These are phyloP conservation scores for Epizoanthus fatuus DNA, from an alignment of 92 coral and sea anemone genomes.

Conservation along the genomic window DNA sequence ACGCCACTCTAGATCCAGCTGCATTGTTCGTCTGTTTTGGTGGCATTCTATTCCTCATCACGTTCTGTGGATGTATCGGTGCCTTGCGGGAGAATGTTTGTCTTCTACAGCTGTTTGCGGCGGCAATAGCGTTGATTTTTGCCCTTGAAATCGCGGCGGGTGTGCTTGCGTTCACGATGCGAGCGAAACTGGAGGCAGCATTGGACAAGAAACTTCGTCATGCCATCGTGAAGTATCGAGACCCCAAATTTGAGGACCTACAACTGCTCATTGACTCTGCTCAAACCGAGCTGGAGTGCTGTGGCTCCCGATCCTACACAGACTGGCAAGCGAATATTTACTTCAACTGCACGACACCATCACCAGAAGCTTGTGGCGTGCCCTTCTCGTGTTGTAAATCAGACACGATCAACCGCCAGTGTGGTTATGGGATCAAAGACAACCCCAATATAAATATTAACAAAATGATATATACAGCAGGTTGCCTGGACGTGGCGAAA, in stretches of 20 bases:
- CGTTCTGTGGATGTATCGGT: constrained; percentile 94
- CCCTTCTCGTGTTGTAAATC: constrained; percentile 90
- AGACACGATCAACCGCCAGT: constrained; percentile 82
- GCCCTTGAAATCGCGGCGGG: constrained; percentile 71
- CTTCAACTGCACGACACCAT: constrained; percentile 83
- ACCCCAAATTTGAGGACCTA: constrained; percentile 76
- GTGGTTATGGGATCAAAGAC: constrained; percentile 75
- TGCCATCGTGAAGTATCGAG: constrained; percentile 88
- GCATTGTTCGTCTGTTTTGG: constrained; percentile 79
- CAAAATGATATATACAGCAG: constrained; percentile 65
- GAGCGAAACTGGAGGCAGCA: constrained; percentile 65
- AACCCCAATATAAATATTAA: not conserved
- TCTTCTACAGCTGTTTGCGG: constrained; percentile 74
- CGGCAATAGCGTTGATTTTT: constrained; percentile 63
- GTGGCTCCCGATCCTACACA: constrained; percentile 77
- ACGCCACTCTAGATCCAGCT: constrained; percentile 82
- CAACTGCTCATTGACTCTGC: constrained; percentile 89
- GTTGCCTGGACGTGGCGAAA: constrained; percentile 80
- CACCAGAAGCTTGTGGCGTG: constrained; percentile 82
- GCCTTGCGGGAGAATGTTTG: constrained; percentile 95
- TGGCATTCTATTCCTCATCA: constrained; percentile 77
- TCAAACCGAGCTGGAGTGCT: constrained; percentile 84
- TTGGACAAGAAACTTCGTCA: constrained; percentile 85
- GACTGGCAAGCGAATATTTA: constrained; percentile 92
- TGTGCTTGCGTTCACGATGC: constrained; percentile 67